Conservation (phyloP, 1,140 invertebrate species). For the Anastrepha ludens region DNA sequence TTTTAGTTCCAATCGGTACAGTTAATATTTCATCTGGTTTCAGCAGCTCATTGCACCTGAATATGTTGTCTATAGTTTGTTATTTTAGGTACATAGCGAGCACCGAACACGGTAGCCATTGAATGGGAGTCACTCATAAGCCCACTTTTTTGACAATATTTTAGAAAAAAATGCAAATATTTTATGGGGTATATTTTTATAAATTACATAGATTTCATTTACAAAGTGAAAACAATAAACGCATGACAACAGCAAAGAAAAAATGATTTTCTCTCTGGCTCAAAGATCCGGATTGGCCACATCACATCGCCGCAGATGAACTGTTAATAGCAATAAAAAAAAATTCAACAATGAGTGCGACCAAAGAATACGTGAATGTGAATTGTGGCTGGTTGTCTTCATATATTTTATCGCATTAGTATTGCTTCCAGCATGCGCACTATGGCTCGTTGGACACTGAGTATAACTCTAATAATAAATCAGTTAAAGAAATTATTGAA, state of each 20-base stretch:
- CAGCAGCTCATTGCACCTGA: too few species aligned
- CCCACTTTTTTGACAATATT: too few species aligned
- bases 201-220: neutral
- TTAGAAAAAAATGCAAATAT: too few species aligned
- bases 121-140: too few species aligned
- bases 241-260: neutral
- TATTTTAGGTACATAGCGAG: too few species aligned
- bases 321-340: neutral
- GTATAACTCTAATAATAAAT: slow-evolving; percentile 49
- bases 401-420: slow-evolving; percentile 18
- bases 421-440: neutral
- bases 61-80: too few species aligned
- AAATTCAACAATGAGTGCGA: neutral
- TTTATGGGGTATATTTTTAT: too few species aligned
- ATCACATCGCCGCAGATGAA: neutral
- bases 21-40: too few species aligned
- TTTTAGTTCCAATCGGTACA: too few species aligned
- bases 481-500: slow-evolving; percentile 32
- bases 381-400: neutral
- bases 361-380: slow-evolving; percentile 24
- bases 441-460: neutral
- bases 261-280: slow-evolving; percentile 19
- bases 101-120: too few species aligned
- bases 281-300: slow-evolving; percentile 24
- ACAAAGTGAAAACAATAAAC: slow-evolving; percentile 11